Conservation (phyloP, 2,797 vertebrate genomes). For the Onychomys arenicola region DNA sequence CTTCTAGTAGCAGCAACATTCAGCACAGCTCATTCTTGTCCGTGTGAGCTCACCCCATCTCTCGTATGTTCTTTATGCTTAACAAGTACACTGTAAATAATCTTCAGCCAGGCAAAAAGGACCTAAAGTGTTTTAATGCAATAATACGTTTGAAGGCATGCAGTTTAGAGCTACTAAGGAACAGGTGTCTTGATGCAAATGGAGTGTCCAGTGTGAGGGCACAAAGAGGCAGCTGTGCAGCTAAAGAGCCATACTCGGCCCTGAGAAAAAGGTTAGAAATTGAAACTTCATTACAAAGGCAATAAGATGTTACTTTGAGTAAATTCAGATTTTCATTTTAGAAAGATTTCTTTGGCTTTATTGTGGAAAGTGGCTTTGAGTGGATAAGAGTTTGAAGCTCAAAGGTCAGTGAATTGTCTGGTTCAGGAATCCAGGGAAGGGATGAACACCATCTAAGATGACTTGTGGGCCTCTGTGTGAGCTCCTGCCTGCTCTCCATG, state of each 20-base stretch:
- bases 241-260: neutral
- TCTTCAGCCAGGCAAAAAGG: neutral
- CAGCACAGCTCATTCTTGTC: neutral
- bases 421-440: neutral
- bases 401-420: neutral
- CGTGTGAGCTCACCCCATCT: neutral
- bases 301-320: neutral
- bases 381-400: neutral
- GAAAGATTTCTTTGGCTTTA: conserved; percentile 8
- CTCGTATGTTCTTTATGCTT: neutral
- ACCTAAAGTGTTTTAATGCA: neutral
- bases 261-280: neutral
- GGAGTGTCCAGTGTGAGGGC: neutral
- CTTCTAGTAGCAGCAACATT: neutral
- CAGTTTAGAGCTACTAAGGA: neutral
- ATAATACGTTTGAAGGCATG: neutral
- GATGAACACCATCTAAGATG: conserved; percentile 1
- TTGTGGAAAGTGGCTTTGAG: conserved; percentile 40
- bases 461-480: neutral
- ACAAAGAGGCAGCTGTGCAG: neutral
- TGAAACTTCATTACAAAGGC: neutral
- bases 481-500: neutral
- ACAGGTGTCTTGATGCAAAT: neutral
- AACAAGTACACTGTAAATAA: neutral
- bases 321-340: conserved; percentile 9